Conservation (phyloP, 2,113 vertebrate genomes). For the Elephas maximus region DNA sequence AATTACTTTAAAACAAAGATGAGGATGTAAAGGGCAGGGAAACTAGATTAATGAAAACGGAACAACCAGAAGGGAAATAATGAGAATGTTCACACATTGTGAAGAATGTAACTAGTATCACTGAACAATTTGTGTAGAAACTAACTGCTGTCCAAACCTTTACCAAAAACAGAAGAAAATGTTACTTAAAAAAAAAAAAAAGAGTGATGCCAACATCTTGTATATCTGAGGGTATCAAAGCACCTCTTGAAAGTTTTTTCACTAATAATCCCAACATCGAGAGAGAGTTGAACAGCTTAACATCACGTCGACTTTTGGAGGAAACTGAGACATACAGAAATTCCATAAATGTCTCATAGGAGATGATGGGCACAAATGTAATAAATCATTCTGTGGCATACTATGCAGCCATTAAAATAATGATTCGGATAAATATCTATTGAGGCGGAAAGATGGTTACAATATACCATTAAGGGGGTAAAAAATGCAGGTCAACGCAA, state of each 20-base stretch:
- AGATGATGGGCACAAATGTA: background rate
- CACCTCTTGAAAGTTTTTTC: slow-evolving; percentile 11
- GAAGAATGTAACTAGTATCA: background rate
- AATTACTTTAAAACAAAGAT: background rate
- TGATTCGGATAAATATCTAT: background rate
- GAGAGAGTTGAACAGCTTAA: background rate
- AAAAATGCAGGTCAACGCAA: background rate
- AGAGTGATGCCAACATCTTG: background rate
- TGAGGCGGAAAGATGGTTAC: background rate
- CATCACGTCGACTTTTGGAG: background rate
- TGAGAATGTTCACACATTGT: background rate
- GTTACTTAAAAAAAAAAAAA: background rate
- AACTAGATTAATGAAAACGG: background rate
- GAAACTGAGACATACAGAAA: slow-evolving; percentile 8
- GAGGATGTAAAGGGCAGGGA: background rate
- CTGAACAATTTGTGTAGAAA: background rate
- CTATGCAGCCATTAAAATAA: slow-evolving; percentile 1
- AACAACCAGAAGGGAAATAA: background rate
- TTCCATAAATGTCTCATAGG: slow-evolving; percentile 29
- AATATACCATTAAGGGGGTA: background rate
- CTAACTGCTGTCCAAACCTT: background rate
- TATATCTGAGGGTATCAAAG: background rate
- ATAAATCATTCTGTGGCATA: background rate
- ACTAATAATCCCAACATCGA: background rate
- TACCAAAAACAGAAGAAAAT: background rate